Evolutionary conservation across 2,113 vertebrate species (phyloP).

Genomic region (Felis catus): F.catus_Fca126_mat1.0 CM031417.1:140813501-140814000

Average conservation of each 20-base stretch:
- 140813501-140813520: too few relatives aligned
- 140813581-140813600: too few relatives aligned
- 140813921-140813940: fast-evolving
- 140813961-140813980: not conserved
- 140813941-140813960: not conserved
- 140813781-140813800: not conserved
- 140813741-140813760: too few relatives aligned
- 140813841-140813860: not conserved
- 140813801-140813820: fast-evolving
- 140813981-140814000: not conserved
- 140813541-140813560: too few relatives aligned
- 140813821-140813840: not conserved
- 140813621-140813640: too few relatives aligned
- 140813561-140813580: too few relatives aligned
- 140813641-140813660: too few relatives aligned
- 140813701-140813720: too few relatives aligned
- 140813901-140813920: fast-evolving
- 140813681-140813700: too few relatives aligned
- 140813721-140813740: not conserved
- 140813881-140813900: fast-evolving
- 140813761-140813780: not conserved
- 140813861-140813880: not conserved
- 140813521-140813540: too few relatives aligned
- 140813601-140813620: too few relatives aligned
- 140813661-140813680: too few relatives aligned